Evolutionary conservation across 2,797 vertebrate genomes (phyloP).

Genomic region (Muraenolepis orangiensis): DNA sequence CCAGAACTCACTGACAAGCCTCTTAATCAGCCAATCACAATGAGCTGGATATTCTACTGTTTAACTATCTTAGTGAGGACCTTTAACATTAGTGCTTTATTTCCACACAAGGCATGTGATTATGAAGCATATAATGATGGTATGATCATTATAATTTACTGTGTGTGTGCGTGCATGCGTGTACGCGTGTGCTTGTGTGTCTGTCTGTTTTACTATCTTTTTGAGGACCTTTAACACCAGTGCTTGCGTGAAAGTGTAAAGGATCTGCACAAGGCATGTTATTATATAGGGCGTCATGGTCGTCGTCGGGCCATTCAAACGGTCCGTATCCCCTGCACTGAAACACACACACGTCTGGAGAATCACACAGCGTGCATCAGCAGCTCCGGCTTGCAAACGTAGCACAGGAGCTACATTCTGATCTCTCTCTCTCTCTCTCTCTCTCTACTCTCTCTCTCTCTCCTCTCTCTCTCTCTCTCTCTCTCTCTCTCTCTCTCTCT

Average conservation of each 20-base stretch:
- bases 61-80: neutral
- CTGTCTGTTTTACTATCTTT: too few relatives aligned
- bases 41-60: conserved; percentile 9
- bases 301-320: neutral
- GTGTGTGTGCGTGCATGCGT: too few relatives aligned
- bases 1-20: conserved; percentile 51
- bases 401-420: neutral
- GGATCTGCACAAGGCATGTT: neutral
- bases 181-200: too few relatives aligned
- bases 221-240: too few relatives aligned
- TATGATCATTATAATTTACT: too few relatives aligned
- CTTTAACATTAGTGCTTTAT: neutral
- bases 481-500: too few relatives aligned
- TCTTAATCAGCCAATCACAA: conserved; percentile 48
- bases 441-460: too few relatives aligned
- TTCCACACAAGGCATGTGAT: too few relatives aligned
- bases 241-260: neutral
- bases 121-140: too few relatives aligned
- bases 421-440: too few relatives aligned
- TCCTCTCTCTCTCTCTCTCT: too few relatives aligned
- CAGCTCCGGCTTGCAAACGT: neutral
- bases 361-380: neutral
- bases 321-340: neutral
- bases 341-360: neutral
- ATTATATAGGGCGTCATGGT: neutral